Base-by-base conservation (phyloP, 1,140 invertebrate genomes). In the Leptinotarsa undecemlineata region DNA sequence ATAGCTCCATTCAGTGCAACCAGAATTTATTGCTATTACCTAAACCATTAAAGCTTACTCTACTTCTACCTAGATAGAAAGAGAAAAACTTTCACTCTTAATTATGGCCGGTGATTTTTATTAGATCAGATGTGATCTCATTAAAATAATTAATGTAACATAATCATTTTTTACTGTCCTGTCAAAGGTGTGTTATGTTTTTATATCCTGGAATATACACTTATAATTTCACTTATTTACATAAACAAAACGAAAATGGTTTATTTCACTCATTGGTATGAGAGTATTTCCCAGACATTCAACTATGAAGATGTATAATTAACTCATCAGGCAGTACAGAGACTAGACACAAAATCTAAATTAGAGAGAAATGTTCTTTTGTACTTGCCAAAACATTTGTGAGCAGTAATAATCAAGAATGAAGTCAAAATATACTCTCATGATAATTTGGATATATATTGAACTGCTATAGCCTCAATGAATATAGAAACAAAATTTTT, bases 31-130 rank as follows among this genome's bases (percentile, higher is more conserved):
- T 57, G n/a, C 51, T n/a, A 57, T 57, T 57, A 57, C 51, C 51
- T n/a, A 57, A 57, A 57, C 51, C 15, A 17, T 19, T 17, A 19
- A 57, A 57, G 51, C n/a, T 57, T 3, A 57, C 14, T 20, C 63
- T 66, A 66, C 20, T 66, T 66, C 23, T 66, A 21, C 21, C n/a
- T 15, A 57, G 51, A 21, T 21, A 23, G 63, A 66, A 66, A 66
- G 63, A 66, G 63, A 66, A 66, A 66, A 66, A 66, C 63, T 66
- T 66, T 66, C 63, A 66, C 63, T 66, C 63, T 66, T 66, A 66
- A 66, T 66, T 66, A 66, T 33, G 3, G 63, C 63, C 26, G 63
- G 63, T 23, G 26, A 66, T 66, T 66, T 66, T 66, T 66, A 66
- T 66, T 66, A 66, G 63, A 66, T 66, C 63, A 66, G 63, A 66